phyloP scores from a whole-genome alignment of 1,140 invertebrate genomes.

The Neotoxoptera formosana region DNA sequence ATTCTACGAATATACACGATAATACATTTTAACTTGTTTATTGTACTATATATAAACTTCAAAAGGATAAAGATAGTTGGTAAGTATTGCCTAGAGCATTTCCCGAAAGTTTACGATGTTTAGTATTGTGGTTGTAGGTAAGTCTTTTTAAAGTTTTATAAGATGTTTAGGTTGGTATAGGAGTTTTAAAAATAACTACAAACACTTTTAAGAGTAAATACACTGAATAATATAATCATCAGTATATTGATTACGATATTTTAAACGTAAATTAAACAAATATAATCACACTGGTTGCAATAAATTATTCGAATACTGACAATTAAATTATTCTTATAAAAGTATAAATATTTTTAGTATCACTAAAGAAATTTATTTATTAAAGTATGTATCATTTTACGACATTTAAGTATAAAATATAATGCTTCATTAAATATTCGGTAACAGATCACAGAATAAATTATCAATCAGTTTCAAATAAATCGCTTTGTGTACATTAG shows the following conservation, averaged over 20 bases:
- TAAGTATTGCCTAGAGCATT: neutral
- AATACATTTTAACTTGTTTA: neutral
- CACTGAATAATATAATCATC: neutral
- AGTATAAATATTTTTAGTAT: neutral
- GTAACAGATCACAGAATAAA: too few species aligned
- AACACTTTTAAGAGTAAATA: neutral
- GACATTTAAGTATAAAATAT: neutral
- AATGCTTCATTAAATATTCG: too few species aligned
- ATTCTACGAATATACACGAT: neutral
- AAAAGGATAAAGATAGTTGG: neutral
- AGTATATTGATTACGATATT: neutral
- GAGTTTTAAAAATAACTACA: neutral
- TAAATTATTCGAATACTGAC: neutral
- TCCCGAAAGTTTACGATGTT: neutral
- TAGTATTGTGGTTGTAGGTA: neutral
- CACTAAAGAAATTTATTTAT: neutral
- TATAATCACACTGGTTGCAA: neutral
- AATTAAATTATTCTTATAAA: neutral
- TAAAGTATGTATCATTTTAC: neutral
- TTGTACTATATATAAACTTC: neutral
- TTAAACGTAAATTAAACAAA: neutral
- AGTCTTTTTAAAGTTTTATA: neutral
- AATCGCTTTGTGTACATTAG: neutral
- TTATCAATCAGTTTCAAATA: neutral
- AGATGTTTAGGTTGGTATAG: neutral